A percentile compares a stretch with the other conserved stretches of the same genome.
phyloP scores from a whole-genome alignment of 1,140 invertebrate genomes.

The Octopus sinensis region DNA sequence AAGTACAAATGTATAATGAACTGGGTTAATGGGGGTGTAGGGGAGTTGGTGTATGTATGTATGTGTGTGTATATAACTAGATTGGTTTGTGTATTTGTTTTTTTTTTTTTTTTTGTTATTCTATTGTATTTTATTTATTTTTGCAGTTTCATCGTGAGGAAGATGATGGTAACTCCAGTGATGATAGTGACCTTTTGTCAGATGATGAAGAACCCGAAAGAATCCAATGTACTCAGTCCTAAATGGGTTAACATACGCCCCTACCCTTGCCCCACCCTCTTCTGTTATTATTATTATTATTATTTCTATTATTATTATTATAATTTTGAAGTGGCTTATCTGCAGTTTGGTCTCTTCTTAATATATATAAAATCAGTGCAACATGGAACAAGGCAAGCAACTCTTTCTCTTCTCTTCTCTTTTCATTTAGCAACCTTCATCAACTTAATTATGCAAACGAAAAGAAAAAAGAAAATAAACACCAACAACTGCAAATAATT shows the following conservation, averaged over 20 bases:
- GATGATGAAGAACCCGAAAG: conserved; percentile 37
- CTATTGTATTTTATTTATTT: conserved; percentile 4
- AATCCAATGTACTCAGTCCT: conserved; percentile 48
- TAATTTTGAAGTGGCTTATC: not conserved
- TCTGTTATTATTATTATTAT: not conserved
- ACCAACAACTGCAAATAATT: no score
- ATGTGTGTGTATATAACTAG: conserved; percentile 3
- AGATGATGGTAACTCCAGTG: conserved; percentile 35
- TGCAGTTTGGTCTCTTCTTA: no score
- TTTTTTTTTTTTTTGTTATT: conserved; percentile 7
- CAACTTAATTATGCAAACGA: no score
- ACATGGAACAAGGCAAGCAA: no score
- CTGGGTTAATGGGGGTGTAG: not conserved
- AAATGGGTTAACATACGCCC: conserved; percentile 9
- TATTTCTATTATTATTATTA: not conserved
- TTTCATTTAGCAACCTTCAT: no score
- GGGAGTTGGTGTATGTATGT: not conserved
- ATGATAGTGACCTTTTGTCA: conserved; percentile 32
- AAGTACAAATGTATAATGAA: not conserved
- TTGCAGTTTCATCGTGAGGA: conserved; percentile 32
- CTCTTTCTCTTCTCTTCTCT: no score
- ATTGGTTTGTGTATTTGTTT: conserved; percentile 8
- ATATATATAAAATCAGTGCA: no score
- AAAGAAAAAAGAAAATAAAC: no score
- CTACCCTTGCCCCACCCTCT: not conserved